Conservation (phyloP, 1,140 invertebrate species). For the Elymnias hypermnestra region DNA sequence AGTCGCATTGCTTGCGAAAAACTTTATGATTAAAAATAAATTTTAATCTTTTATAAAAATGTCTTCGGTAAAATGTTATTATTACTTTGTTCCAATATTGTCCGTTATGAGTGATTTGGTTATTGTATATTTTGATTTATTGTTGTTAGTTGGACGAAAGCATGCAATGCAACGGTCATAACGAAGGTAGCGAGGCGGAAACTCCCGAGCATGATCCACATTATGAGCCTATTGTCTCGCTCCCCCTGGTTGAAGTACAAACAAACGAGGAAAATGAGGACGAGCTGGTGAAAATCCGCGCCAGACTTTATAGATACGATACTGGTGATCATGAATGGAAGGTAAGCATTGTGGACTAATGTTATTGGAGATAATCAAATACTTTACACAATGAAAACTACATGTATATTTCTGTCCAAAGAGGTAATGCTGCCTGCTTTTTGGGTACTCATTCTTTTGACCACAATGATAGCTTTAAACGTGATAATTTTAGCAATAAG, state of each 20-base stretch:
- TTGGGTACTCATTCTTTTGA: too few relatives aligned
- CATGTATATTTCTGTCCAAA: too few relatives aligned
- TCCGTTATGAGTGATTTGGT: slow-evolving; percentile 1
- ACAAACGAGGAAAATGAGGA: slow-evolving; percentile 89
- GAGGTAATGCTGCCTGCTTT: too few relatives aligned
- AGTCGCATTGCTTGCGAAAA: too few relatives aligned
- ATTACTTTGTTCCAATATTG: background rate
- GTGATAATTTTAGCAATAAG: too few relatives aligned
- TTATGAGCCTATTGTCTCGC: slow-evolving; percentile 84
- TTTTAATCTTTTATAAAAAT: slow-evolving; percentile 24
- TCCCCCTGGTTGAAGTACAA: slow-evolving; percentile 85
- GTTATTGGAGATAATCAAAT: too few relatives aligned
- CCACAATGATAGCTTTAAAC: too few relatives aligned
- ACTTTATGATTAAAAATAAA: too few relatives aligned
- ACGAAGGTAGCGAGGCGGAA: slow-evolving; percentile 53
- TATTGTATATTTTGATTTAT: slow-evolving; percentile 21
- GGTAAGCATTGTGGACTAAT: too few relatives aligned
- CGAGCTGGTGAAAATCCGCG: slow-evolving; percentile 83
- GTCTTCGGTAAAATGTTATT: slow-evolving; percentile 43
- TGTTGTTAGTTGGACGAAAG: slow-evolving; percentile 54
- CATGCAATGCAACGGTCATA: slow-evolving; percentile 63
- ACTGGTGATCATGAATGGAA: slow-evolving; percentile 80
- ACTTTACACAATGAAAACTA: too few relatives aligned
- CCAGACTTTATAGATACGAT: slow-evolving; percentile 77
- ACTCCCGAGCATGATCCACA: slow-evolving; percentile 80